Base-by-base conservation (phyloP, 2,113 vertebrate genomes). In the Corydoras sp. region DNA sequence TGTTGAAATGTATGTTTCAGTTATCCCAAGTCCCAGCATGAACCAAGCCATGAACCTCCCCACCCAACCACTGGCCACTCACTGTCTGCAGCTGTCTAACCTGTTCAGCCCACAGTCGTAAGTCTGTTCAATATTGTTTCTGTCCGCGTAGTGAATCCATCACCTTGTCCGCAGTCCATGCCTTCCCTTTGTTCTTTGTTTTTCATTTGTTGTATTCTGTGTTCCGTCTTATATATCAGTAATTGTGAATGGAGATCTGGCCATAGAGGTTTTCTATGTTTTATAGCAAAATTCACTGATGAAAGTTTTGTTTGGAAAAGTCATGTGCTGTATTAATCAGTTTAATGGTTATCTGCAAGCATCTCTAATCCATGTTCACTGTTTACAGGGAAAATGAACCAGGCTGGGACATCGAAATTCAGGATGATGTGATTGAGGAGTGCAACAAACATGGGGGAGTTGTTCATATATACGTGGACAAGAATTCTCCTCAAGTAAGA, bases 51-150 rank as follows among this genome's bases (percentile, higher is more conserved):
- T 90, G 85, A 89, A 91, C 77, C 87, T 92, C 32, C 93, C 95
- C 73, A 92, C 94, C 67, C 97, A 89, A 72, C 96, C 97, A 6
- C 89, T 99, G 85, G 93, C 94, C 76, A 98, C 97, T 72, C 97
- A 99, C 76, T 98, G 96, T 87, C 95, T 99, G 77, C 97, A 99
- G 85, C 90, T 99, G 43, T 98, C 97, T 83, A 99, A 99, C 83
- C 95, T 99, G 90, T 99, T 99, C 87, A 98, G 96, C 77, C 97
- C 96, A 84, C 96, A 99, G 77, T 87, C 92, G 97, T 99, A 88
- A 95, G 95, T 91, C 69, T 5, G 9, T 31, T 48, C 0, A 0
- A 14, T 54, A 3, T 63, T 68, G 14, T 53, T 7, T 9, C 5
- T n/a, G 9, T 49, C 35, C 7, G 18, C 18, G 18, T 24, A 24